Base-by-base conservation (phyloP, 2,797 vertebrate genomes). In the Epinephelus malabaricus region DNA sequence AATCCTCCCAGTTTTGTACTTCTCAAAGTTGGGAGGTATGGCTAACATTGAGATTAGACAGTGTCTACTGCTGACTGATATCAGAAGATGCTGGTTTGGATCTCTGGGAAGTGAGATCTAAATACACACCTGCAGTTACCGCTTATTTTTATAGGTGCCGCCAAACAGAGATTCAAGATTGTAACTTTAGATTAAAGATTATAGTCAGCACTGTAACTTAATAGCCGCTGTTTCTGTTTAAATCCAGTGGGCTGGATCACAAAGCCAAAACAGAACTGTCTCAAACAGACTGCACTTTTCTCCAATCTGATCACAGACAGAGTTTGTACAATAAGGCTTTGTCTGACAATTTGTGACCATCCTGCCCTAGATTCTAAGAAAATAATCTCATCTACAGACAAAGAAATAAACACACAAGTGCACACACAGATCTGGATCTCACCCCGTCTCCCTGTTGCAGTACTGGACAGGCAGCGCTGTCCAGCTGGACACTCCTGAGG, bases 381-480 rank as follows among this genome's bases (percentile, higher is more conserved):
- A 67, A 76, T 78, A 74, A 83, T 82, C 73, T 64, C 54, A 69
- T 83, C 21, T 74, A 60, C 40, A 70, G 23, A 82, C 66, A 49
- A 19, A 67, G 14, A 47, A 6, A 7, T 47, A 46, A 46, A 13
- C 12, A 46, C 65, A 51, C 51, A 34, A 51, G 51, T 25, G 63
- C 73, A 64, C 56, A 46, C 69, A 49, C 3, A 60, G 17, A 58
- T 70, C 14, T 45, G 59, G 47, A 40, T 50, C 86, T 92, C 74
- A 96, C 96, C 96, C 83, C 56, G 89, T 19, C 7, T 87, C 30
- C 93, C 96, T 0, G 43, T 84, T 0, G 94, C 93, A 9, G 84
- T 88, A 0, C 95, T 95, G 0, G 88, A 91, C 62, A 96, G 94
- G 73, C 96, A 96, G 56, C 79, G 94, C 84, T 96, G 94, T 0